Evolutionary conservation across 2,888 invertebrate species (phyloP).

Genomic region (Tholera decimalis): DNA sequence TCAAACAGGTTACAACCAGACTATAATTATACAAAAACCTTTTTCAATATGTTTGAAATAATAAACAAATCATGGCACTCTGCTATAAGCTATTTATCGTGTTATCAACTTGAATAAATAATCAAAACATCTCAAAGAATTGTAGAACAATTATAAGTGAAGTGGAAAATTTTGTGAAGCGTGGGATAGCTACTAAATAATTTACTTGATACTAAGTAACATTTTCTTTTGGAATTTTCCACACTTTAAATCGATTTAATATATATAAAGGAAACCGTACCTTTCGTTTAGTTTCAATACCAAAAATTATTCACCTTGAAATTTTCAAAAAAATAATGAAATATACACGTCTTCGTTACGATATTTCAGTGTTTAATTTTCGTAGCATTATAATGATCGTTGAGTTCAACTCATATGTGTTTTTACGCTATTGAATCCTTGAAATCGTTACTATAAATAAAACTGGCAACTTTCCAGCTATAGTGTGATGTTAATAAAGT

Average conservation of each 20-base stretch:
- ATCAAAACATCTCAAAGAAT: neutral
- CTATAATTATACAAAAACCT: no score
- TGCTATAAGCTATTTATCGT: neutral
- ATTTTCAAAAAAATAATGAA: slow-evolving; percentile 1
- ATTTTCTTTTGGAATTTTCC: neutral
- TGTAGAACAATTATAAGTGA: neutral
- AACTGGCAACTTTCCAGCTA: slow-evolving; percentile 71
- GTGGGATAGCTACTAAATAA: slow-evolving; percentile 6
- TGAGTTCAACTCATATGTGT: slow-evolving; percentile 59
- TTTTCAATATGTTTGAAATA: neutral
- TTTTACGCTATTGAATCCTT: slow-evolving; percentile 75
- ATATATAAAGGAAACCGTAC: neutral
- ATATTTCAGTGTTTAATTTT: slow-evolving; percentile 36
- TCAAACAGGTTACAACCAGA: no score
- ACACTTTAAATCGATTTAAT: neutral
- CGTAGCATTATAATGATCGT: slow-evolving; percentile 47
- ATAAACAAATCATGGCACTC: neutral
- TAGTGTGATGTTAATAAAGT: slow-evolving; percentile 76
- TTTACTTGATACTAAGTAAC: neutral
- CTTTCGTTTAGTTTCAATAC: no score
- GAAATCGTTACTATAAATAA: slow-evolving; percentile 74
- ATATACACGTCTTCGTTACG: neutral
- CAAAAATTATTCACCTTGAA: neutral
- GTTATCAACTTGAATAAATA: neutral
- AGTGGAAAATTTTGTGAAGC: neutral